Evolutionary conservation across 1,140 invertebrate species (phyloP), one percentile per base, ranked within the genome.

Genomic region (Proctacanthus coquilletti): DNA sequence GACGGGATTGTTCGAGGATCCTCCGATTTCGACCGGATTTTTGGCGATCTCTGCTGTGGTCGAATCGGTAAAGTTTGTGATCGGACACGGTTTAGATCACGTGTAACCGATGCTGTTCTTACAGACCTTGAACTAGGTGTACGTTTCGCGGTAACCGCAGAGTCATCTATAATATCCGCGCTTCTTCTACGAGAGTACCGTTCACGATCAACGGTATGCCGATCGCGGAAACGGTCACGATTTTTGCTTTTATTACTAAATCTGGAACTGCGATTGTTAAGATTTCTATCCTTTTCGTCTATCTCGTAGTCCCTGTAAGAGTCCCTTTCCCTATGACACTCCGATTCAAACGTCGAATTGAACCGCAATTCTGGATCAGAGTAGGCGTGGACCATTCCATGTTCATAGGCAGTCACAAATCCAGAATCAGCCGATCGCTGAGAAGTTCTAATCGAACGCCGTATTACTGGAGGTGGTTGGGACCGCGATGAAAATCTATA

Each of bases 341-440:
- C n/a, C n/a, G n/a, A n/a, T n/a, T n/a, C n/a, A n/a, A n/a, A n/a
- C n/a, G n/a, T n/a, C n/a, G n/a, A n/a, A n/a, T n/a, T n/a, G n/a
- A n/a, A n/a, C 5, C 51, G 50, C 3, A 58, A 57, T 33, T 71
- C 68, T 0, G 68, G 68, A 48, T 71, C 69, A 3, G 68, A 70
- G 34, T 73, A 55, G 38, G 69, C 59, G 56, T 70, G 53, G 33
- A 61, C 60, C 2, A 62, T 1, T 46, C 59, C 34, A 53, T 42
- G 10, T 45, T 65, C 25, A 70, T 50, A 8, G 65, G 68, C 41
- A 52, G 62, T 39, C 40, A 51, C 52, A 9, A 57, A 13, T 0
- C 55, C 66, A 10, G 69, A 74, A 45, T 57, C 54, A 1, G 70
- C 71, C 3, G 82, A 84, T 41, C 75, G 68, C 34, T 80, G 75